Evolutionary conservation across 2,888 invertebrate genomes (phyloP).

Genomic region (Harpalus rufipes): DNA sequence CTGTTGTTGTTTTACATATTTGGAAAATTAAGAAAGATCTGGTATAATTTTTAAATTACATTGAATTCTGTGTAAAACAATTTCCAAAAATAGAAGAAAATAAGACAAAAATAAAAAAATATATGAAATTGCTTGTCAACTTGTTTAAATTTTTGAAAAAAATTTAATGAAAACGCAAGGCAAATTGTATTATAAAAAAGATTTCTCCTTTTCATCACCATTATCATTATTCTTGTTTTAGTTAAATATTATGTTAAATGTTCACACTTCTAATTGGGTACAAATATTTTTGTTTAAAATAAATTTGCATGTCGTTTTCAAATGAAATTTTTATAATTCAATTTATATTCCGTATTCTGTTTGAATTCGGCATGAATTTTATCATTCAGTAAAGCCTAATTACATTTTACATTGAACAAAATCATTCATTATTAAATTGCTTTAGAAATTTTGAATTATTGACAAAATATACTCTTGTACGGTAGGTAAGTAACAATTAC

Average conservation of each 20-base stretch:
- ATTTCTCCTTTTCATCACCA: constrained; percentile 1
- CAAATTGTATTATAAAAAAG: constrained; percentile 13
- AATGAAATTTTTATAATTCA: constrained; percentile 9
- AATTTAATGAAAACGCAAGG: too few species aligned
- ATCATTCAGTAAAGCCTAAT: neutral
- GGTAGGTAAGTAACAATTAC: constrained; percentile 43
- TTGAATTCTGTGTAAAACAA: too few species aligned
- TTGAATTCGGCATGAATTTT: constrained; percentile 35
- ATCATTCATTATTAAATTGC: constrained; percentile 27
- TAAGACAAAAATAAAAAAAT: too few species aligned
- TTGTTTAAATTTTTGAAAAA: too few species aligned
- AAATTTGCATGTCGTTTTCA: constrained; percentile 30
- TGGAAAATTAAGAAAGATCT: too few species aligned
- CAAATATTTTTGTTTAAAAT: constrained; percentile 25
- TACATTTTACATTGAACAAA: neutral
- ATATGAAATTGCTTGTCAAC: too few species aligned
- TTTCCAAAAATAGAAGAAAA: too few species aligned
- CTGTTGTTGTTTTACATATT: too few species aligned
- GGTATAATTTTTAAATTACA: too few species aligned
- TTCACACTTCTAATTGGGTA: constrained; percentile 32
- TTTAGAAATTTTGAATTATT: constrained; percentile 12
- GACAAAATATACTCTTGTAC: constrained; percentile 22
- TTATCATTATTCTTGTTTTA: neutral
- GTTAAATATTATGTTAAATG: constrained; percentile 33
- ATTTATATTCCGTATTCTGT: neutral